Conservation (phyloP, 64 coral and sea anemone species). For the Anthopleura sola region DNA sequence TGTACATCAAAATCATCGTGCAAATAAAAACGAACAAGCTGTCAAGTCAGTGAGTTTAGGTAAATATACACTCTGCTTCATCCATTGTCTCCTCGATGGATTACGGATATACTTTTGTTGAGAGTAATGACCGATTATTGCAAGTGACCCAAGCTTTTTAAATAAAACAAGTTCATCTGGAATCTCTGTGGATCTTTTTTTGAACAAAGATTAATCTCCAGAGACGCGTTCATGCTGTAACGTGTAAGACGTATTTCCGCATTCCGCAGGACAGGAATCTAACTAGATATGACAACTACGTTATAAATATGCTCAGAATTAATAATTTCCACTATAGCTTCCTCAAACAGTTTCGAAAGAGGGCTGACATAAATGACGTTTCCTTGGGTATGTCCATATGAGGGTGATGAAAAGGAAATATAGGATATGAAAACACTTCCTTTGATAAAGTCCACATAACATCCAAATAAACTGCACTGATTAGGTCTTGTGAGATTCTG, state of each 20-base stretch:
- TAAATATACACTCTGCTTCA: background rate
- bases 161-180: background rate
- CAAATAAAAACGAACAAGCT: background rate
- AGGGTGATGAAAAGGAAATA: background rate
- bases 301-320: background rate
- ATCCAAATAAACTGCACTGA: no score
- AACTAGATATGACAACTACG: background rate
- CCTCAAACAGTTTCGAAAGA: background rate
- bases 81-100: background rate
- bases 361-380: background rate
- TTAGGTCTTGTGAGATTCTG: no score
- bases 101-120: background rate
- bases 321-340: background rate
- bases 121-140: background rate
- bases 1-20: background rate
- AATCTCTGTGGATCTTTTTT: background rate
- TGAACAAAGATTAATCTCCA: background rate
- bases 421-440: background rate
- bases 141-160: background rate
- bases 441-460: no score
- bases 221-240: background rate
- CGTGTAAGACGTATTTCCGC: background rate
- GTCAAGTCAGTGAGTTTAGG: background rate
- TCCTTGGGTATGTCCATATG: background rate
- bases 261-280: slow-evolving; percentile 7